These are phyloP conservation scores for Ambastaia sidthimunki DNA, from an alignment of 2,797 vertebrate genomes.

Conservation along the genomic window DNA sequence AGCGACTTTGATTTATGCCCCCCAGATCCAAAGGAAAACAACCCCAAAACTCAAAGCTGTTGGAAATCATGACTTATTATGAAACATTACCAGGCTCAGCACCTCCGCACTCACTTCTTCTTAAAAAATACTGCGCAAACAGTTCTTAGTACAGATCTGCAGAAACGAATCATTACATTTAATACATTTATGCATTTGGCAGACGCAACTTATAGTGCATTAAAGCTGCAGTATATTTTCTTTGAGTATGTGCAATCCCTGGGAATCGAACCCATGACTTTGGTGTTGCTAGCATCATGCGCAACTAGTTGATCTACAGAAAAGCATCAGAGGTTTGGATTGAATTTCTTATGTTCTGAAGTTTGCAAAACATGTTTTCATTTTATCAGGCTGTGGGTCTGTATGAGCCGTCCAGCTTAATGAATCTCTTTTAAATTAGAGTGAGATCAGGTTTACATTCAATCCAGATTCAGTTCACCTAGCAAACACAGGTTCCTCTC, in stretches of 20 bases:
- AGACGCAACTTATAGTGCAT: background rate
- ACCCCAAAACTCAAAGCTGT: background rate
- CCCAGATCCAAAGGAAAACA: conserved; percentile 13
- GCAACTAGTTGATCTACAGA: background rate
- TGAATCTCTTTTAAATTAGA: background rate
- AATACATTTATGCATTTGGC: background rate
- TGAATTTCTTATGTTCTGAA: conserved; percentile 32
- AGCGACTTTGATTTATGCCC: conserved; percentile 28
- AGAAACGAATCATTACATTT: conserved; percentile 19
- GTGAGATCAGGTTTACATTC: conserved; percentile 11
- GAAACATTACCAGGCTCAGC: background rate
- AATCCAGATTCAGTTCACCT: background rate
- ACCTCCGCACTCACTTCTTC: conserved; percentile 6
- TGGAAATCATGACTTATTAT: conserved; percentile 12
- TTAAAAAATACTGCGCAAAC: background rate
- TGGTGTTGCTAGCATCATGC: too few species aligned
- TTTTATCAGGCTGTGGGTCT: conserved; percentile 21
- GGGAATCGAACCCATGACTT: too few species aligned
- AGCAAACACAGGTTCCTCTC: too few species aligned
- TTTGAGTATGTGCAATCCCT: background rate
- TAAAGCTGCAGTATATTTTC: background rate
- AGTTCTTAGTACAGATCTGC: conserved; percentile 24
- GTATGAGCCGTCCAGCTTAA: background rate
- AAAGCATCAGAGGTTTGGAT: conserved; percentile 41
- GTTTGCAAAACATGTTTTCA: background rate